Evolutionary conservation across 2,888 invertebrate genomes (phyloP).

Genomic region (Chirona hameri): DNA sequence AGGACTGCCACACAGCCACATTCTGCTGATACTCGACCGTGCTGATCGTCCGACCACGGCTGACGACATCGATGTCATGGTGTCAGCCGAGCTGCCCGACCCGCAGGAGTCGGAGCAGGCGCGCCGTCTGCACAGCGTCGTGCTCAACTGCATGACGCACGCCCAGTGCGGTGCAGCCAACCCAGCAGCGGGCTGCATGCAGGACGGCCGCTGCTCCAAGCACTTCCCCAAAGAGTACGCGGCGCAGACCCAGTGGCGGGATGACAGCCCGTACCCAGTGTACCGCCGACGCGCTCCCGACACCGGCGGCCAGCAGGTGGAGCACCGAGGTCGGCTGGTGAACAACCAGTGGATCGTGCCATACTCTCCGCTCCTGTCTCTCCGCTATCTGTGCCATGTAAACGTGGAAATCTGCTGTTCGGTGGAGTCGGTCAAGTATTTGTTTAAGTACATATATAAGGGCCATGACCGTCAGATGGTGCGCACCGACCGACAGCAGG

Average conservation of each 20-base stretch:
- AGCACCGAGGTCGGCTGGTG: background rate
- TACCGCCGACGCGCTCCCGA: background rate
- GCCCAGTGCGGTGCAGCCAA: background rate
- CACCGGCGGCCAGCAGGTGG: background rate
- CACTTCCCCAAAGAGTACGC: background rate
- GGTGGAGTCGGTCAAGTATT: background rate
- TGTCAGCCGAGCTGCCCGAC: background rate
- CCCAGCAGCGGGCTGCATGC: background rate
- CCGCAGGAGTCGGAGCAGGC: background rate
- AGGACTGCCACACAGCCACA: background rate
- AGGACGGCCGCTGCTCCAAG: background rate
- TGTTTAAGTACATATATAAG: background rate
- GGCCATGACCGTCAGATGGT: background rate
- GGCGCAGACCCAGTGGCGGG: background rate
- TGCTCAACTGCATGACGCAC: background rate
- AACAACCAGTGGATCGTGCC: constrained; percentile 9
- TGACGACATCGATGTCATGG: background rate
- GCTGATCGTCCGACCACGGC: background rate
- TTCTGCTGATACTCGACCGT: background rate
- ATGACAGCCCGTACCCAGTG: background rate
- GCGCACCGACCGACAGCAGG: background rate
- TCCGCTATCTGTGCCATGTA: background rate
- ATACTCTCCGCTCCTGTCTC: background rate
- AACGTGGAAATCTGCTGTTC: background rate
- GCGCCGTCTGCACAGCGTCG: background rate